phyloP scores from a whole-genome alignment of 2,888 invertebrate species.

The Tyria jacobaeae region DNA sequence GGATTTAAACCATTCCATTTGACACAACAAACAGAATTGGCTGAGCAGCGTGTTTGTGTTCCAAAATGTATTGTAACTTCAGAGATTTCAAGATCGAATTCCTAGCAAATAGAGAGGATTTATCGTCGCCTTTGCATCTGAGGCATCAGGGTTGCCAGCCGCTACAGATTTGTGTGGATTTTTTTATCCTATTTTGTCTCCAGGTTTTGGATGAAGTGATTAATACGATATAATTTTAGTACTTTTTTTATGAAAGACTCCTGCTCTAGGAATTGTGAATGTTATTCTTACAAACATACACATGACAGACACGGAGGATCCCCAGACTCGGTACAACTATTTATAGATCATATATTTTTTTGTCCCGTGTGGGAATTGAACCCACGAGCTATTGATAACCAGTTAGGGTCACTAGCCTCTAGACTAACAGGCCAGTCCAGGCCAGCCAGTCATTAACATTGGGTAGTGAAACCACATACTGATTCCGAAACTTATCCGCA shows the following conservation, averaged over 20 bases:
- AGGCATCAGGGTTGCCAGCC: neutral
- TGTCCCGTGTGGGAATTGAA: too few species aligned
- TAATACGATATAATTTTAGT: neutral
- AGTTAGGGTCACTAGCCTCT: too few species aligned
- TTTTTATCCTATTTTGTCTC: neutral
- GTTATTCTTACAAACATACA: too few species aligned
- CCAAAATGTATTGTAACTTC: conserved; percentile 55
- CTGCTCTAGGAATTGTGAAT: too few species aligned
- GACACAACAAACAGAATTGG: conserved; percentile 61
- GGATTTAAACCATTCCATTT: conserved; percentile 67
- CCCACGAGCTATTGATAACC: too few species aligned
- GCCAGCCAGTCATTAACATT: too few species aligned
- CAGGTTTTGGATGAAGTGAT: neutral
- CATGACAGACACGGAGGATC: too few species aligned
- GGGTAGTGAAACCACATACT: too few species aligned
- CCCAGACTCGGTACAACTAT: too few species aligned
- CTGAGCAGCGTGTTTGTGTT: conserved; percentile 51
- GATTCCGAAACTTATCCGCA: neutral
- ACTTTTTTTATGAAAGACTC: too few species aligned
- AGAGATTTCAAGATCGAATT: conserved; percentile 49
- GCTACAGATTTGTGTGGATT: neutral
- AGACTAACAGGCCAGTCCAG: too few species aligned
- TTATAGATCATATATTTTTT: too few species aligned
- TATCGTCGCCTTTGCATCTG: conserved; percentile 25
- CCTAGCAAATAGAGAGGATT: conserved; percentile 41